A percentile compares a stretch with the other conserved stretches of the same genome.
These are phyloP conservation scores for Panthera uncia DNA, from an alignment of 2,113 vertebrate species.

Conservation along the genomic window DNA sequence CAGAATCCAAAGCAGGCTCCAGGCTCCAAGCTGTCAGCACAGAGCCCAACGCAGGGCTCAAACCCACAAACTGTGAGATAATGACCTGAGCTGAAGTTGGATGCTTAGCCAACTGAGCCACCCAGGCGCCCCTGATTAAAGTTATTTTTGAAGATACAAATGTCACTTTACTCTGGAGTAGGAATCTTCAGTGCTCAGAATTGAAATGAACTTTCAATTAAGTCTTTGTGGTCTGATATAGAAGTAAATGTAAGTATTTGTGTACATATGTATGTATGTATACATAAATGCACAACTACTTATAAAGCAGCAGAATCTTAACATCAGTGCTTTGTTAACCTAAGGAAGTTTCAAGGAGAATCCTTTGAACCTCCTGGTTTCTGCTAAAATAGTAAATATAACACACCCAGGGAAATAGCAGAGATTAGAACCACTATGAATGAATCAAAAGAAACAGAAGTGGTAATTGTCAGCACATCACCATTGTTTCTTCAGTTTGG, in stretches of 20 bases:
- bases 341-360: not conserved
- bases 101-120: too few relatives aligned
- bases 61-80: too few relatives aligned
- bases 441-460: conserved; percentile 4
- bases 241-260: not conserved
- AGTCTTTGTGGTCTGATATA: conserved; percentile 13
- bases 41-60: too few relatives aligned
- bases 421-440: not conserved
- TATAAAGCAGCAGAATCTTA: conserved; percentile 4
- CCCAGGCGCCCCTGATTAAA: not conserved
- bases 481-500: conserved; percentile 1
- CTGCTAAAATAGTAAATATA: conserved; percentile 12
- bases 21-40: too few relatives aligned
- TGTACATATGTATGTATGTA: not conserved
- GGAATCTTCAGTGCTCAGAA: not conserved
- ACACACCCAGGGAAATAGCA: not conserved
- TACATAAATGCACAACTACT: not conserved
- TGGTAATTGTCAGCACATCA: not conserved
- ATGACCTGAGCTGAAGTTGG: too few relatives aligned
- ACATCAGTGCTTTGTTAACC: not conserved
- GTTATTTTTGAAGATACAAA: conserved; percentile 46
- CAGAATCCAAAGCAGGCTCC: too few relatives aligned
- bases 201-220: conserved; percentile 18
- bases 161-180: not conserved
- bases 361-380: not conserved